phyloP scores from a whole-genome alignment of 2,888 invertebrate species.

The Sarcophaga variegata region DNA sequence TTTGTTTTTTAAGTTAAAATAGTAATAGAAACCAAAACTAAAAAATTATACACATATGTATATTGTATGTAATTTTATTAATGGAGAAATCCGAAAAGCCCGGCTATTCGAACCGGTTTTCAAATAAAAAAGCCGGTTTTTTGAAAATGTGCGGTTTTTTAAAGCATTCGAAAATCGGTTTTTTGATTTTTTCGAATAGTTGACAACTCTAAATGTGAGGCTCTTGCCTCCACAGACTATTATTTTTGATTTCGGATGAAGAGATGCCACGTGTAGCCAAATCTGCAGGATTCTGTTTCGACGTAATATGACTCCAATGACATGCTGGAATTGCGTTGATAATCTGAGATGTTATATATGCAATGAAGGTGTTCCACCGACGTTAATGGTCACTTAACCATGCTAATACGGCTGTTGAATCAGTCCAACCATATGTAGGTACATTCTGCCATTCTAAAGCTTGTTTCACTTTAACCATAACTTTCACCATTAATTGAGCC shows the following conservation, averaged over 20 bases:
- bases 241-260: conserved; percentile 14
- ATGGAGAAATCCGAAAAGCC: no score
- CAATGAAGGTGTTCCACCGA: conserved; percentile 60
- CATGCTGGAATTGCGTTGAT: conserved; percentile 40
- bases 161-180: no score
- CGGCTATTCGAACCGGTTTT: no score
- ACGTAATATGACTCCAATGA: conserved; percentile 50
- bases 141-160: no score
- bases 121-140: no score
- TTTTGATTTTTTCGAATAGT: no score
- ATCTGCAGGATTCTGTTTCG: conserved; percentile 54
- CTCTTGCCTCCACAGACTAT: conserved; percentile 59
- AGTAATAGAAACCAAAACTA: no score
- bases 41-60: no score
- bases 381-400: conserved; percentile 43
- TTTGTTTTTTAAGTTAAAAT: no score
- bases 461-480: conserved; percentile 32
- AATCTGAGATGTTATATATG: conserved; percentile 54
- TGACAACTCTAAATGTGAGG: neutral
- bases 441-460: neutral
- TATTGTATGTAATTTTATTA: no score
- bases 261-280: conserved; percentile 51
- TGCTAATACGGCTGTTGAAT: conserved; percentile 57
- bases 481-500: conserved; percentile 49
- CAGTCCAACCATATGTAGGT: conserved; percentile 38